Evolutionary conservation across 1,140 invertebrate species (phyloP), one percentile per base, ranked within the genome.

Genomic region (Sinella curviseta): DNA sequence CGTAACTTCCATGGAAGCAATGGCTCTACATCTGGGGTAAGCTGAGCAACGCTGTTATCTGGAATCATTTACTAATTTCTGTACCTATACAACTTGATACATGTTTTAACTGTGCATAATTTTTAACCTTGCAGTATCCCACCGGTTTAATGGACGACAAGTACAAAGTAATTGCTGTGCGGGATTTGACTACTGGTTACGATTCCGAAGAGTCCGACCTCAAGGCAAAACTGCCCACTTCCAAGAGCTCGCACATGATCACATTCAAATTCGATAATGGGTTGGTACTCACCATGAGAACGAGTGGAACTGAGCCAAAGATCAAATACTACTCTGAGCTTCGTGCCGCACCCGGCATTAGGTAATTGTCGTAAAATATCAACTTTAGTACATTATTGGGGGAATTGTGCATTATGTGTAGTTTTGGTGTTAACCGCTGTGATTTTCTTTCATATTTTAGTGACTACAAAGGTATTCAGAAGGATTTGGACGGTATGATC

Each of bases 301-400:
- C 97, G 0, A 98, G 96, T 88, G 98, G 98, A 26, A 99, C 98
- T 0, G 98, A 99, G 87, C 98, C 98, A 24, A 99, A 99, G 88
- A 91, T 99, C 78, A 99, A 99, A 88, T 99, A 98, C 87, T 99
- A 99, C 87, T 94, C 94, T 0, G 97, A 99, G 88, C 89, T 97
- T 60, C 92, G 93, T 83, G 92, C 92, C 82, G 85, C 89, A 24
- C 91, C 92, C 0, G 88, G 89, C 55, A 86, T 92, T 92, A 87
- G 89, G 89, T 88, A 82, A 4, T 74, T 65, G 16, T 24, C 20
- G 60, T 33, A 24, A 34, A n/a, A n/a, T n/a, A n/a, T n/a, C n/a
- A n/a, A n/a, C n/a, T n/a, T n/a, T 34, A n/a, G 16, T 8, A 33
- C 74, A 31, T 8, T 4, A 33, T 60, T 78, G 74, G 4, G 33